Percentiles rank a stretch among this genome's conserved stretches.
Conservation (phyloP, 2,797 vertebrate genomes). For the Paguma larvata region DNA sequence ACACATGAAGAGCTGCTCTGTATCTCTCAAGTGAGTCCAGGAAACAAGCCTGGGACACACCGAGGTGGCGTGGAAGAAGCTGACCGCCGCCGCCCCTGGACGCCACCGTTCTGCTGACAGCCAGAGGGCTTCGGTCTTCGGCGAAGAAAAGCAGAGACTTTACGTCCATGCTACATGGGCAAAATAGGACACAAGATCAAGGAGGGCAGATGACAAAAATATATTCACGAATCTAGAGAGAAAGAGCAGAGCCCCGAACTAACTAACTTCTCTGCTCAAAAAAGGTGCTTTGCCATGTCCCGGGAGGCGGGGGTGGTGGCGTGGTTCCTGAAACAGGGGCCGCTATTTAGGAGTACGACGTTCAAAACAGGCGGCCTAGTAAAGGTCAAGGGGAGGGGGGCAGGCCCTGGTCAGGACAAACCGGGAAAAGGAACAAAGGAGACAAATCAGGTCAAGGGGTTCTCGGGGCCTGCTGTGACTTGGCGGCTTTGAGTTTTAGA, state of each 20-base stretch:
- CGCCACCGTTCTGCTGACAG: background rate
- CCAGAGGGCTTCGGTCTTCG: slow-evolving; percentile 42
- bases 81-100: background rate
- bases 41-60: background rate
- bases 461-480: background rate
- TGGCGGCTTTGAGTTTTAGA: background rate
- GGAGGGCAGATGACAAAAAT: slow-evolving; percentile 48
- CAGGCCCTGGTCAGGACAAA: background rate
- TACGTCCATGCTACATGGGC: background rate
- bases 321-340: background rate
- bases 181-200: background rate
- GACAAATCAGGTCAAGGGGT: background rate
- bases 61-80: background rate
- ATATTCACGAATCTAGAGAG: background rate
- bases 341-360: background rate
- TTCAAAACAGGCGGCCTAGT: background rate
- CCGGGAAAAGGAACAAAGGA: background rate
- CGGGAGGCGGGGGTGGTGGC: background rate
- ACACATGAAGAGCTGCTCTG: background rate
- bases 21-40: background rate
- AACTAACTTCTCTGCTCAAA: background rate
- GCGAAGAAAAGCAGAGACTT: slow-evolving; percentile 16
- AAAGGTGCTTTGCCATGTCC: background rate
- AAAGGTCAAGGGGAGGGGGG: background rate
- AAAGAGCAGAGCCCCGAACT: slow-evolving; percentile 27